Percentiles rank a stretch among this genome's conserved stretches.
Conservation (phyloP, 2,797 vertebrate species). For the Nyctalus aviator region DNA sequence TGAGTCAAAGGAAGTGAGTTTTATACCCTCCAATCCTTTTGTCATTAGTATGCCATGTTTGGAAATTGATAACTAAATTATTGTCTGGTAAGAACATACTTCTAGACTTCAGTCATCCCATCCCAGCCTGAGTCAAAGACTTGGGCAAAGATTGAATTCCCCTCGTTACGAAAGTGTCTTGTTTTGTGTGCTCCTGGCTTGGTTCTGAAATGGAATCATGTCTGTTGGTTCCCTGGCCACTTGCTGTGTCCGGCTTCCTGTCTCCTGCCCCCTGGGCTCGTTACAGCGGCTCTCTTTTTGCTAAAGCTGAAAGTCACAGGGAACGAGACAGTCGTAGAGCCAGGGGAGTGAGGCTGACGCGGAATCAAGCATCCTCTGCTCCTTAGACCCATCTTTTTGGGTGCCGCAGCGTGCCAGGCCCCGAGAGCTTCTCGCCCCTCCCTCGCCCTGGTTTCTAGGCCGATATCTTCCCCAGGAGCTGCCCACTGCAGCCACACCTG, state of each 20-base stretch:
- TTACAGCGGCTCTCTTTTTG: not conserved
- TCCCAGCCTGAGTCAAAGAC: not conserved
- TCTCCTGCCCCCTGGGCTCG: not conserved
- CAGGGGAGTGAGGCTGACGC: not conserved
- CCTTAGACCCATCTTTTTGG: not conserved
- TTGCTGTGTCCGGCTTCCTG: not conserved
- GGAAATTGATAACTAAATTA: not conserved
- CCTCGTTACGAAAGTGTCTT: not conserved
- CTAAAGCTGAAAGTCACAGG: not conserved
- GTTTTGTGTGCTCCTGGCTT: not conserved
- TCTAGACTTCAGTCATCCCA: not conserved
- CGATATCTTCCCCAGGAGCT: not conserved
- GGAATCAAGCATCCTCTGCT: not conserved
- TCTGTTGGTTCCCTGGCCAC: fast-evolving
- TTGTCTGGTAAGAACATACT: not conserved
- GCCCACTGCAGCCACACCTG: not conserved
- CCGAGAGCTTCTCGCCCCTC: not conserved
- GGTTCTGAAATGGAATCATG: not conserved
- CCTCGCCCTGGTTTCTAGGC: not conserved
- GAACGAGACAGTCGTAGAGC: not conserved
- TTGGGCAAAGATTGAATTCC: not conserved
- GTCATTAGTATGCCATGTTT: not conserved
- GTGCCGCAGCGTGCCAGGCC: not conserved
- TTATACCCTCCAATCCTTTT: not conserved
- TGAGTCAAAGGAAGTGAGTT: not conserved